These are phyloP conservation scores for Hypomesus transpacificus DNA, from an alignment of 2,113 vertebrate genomes.

Conservation along the genomic window DNA sequence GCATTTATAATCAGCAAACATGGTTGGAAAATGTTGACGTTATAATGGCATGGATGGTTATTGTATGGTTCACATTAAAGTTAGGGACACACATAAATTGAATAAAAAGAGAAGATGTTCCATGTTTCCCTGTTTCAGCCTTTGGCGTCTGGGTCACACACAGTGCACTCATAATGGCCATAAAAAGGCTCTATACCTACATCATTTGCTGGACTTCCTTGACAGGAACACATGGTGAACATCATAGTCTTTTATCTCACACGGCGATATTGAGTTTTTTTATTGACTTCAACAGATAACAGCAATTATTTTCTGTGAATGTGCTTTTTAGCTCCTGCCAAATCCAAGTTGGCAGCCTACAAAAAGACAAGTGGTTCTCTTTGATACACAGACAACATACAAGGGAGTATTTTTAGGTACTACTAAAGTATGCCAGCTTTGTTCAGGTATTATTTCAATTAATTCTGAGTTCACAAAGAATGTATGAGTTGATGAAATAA, in stretches of 20 bases:
- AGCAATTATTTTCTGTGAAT: conserved; percentile 71
- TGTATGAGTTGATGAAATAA: conserved; percentile 15
- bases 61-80: no score
- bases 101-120: no score
- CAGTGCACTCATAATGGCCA: conserved; percentile 59
- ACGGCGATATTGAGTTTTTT: conserved; percentile 60
- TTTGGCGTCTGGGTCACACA: conserved; percentile 57
- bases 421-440: conserved; percentile 66
- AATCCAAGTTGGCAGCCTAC: conserved; percentile 72
- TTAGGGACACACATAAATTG: no score
- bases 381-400: conserved; percentile 71
- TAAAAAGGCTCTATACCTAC: conserved; percentile 64
- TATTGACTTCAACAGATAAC: conserved; percentile 73
- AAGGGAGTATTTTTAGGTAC: conserved; percentile 70
- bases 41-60: no score
- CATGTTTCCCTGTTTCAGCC: no score
- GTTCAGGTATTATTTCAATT: conserved; percentile 62
- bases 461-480: conserved; percentile 29
- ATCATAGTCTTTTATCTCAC: conserved; percentile 57
- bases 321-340: conserved; percentile 65
- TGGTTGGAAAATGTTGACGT: no score
- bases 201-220: conserved; percentile 63
- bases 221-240: conserved; percentile 58
- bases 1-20: no score
- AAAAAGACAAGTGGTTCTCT: conserved; percentile 73